phyloP scores from a whole-genome alignment of 2,888 invertebrate species.

The Macrostomum cliftonense region DNA sequence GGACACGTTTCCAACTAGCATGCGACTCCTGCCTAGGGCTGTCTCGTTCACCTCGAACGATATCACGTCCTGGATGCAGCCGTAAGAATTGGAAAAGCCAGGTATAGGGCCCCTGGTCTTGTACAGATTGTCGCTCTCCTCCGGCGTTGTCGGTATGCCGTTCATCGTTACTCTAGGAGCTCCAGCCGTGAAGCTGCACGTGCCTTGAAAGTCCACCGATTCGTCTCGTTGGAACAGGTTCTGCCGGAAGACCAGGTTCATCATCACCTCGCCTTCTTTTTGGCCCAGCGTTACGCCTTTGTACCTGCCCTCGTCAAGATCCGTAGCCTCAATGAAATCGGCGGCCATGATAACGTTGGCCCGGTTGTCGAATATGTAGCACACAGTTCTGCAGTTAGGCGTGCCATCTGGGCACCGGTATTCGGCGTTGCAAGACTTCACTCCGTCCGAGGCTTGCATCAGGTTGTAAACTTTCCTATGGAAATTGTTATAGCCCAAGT shows the following conservation, averaged over 20 bases:
- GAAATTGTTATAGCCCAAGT: slow-evolving; percentile 37
- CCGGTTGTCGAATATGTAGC: slow-evolving; percentile 36
- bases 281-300: slow-evolving; percentile 34
- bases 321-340: slow-evolving; percentile 32
- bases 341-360: slow-evolving; percentile 37
- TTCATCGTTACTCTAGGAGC: slow-evolving; percentile 29
- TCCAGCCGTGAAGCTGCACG: slow-evolving; percentile 7
- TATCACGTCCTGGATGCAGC: slow-evolving; percentile 38
- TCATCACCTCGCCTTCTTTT: slow-evolving; percentile 39
- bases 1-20: slow-evolving; percentile 37
- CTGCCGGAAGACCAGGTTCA: slow-evolving; percentile 36
- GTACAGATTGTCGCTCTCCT: slow-evolving; percentile 36
- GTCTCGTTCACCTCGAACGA: slow-evolving; percentile 25
- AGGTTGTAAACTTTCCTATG: slow-evolving; percentile 35
- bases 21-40: slow-evolving; percentile 32
- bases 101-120: slow-evolving; percentile 37
- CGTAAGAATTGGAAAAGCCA: slow-evolving; percentile 36
- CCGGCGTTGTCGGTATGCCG: slow-evolving; percentile 36
- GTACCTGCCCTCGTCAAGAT: slow-evolving; percentile 34
- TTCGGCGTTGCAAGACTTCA: slow-evolving; percentile 29
- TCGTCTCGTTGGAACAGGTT: slow-evolving; percentile 33
- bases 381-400: slow-evolving; percentile 32
- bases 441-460: slow-evolving; percentile 30
- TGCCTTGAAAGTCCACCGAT: slow-evolving; percentile 31
- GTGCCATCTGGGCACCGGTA: slow-evolving; percentile 33